These are phyloP conservation scores for Ostrea denselamellosa DNA, from an alignment of 1,140 invertebrate species.

Conservation along the genomic window DNA sequence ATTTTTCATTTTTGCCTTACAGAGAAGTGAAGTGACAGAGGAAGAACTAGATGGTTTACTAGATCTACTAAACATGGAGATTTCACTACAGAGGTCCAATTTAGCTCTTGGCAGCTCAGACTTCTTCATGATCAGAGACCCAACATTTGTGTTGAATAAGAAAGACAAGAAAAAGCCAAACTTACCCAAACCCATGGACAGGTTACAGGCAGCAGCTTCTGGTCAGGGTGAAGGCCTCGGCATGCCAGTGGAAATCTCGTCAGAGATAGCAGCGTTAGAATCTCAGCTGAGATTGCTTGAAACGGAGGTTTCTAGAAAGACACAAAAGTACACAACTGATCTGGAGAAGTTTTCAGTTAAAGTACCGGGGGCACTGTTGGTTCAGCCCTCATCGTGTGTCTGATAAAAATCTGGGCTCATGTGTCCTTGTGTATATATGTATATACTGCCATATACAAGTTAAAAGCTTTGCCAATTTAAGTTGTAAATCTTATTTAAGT, in stretches of 20 bases:
- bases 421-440: no score
- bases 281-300: constrained; percentile 53
- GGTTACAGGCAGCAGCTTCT: not conserved
- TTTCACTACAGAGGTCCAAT: constrained; percentile 56
- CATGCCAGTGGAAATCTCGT: constrained; percentile 43
- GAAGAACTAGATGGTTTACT: constrained; percentile 52
- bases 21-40: constrained; percentile 46
- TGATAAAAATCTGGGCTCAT: not conserved
- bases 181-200: not conserved
- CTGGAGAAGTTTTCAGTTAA: constrained; percentile 45
- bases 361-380: not conserved
- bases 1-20: constrained; percentile 26
- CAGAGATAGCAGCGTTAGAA: constrained; percentile 49
- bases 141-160: constrained; percentile 40
- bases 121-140: constrained; percentile 33
- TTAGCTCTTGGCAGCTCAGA: constrained; percentile 48
- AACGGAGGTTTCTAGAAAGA: constrained; percentile 41
- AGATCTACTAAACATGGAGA: constrained; percentile 52
- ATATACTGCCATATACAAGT: no score
- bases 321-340: constrained; percentile 19
- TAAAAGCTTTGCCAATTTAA: no score
- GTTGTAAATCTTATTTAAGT: no score
- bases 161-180: constrained; percentile 53
- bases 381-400: not conserved
- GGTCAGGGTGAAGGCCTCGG: constrained; percentile 9